Evolutionary conservation across 2,113 vertebrate species (phyloP), one percentile per base, ranked within the genome.

Genomic region (Oryzias curvinotus): DNA sequence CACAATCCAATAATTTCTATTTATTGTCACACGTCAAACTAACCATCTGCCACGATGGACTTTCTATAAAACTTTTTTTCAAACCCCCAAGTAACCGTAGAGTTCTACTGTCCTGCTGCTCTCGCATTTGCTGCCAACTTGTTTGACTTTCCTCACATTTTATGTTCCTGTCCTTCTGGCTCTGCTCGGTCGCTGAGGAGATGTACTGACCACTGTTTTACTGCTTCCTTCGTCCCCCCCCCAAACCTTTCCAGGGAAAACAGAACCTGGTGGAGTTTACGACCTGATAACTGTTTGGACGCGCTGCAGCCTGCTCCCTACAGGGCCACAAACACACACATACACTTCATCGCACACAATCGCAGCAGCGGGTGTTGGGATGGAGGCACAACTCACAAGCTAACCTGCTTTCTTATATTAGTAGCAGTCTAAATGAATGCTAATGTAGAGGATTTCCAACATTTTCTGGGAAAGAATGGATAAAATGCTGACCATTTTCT

Each of bases 221-320:
- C 76, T 85, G 89, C 90, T 77, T 73, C 43, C 56, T 83, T 81
- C 57, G 71, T 66, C 51, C 42, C 48, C 45, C 85, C 72, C 52
- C 71, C 75, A 61, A 65, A 81, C 80, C 56, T 71, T 91, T 88
- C 88, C 90, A 91, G 84, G 88, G 84, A 90, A 94, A 94, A 93
- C 87, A 93, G 76, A 81, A 85, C 86, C 87, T 88, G 81, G 74
- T 82, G 88, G 69, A 78, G 78, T 85, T 85, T 81, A 82, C 72
- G 87, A 80, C 83, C 88, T 83, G 75, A 87, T 80, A 89, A 86
- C 85, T 88, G 87, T 78, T 85, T 82, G 80, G 83, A 89, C 78
- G 53, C 69, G 62, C 73, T 61, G 61, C 60, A 75, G 60, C 71
- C 49, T 62, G 7, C 71, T 78, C 60, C 68, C 62, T 57, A 43